Base-by-base conservation (phyloP, 2,888 invertebrate genomes). In the Noctua janthe region DNA sequence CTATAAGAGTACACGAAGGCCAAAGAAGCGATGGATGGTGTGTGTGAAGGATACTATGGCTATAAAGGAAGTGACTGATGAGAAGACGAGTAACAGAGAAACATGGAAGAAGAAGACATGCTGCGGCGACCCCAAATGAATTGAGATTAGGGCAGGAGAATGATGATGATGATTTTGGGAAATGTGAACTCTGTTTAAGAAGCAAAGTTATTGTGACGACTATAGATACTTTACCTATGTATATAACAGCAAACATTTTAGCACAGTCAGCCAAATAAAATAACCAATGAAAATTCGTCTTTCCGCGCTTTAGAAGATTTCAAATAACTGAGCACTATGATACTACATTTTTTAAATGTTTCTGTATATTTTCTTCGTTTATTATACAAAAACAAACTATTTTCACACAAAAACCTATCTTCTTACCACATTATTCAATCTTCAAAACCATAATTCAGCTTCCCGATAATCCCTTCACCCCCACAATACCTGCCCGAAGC, bases 401-500 rank as follows among this genome's bases (percentile, higher is more conserved):
- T 56, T 56, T 39, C 51, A 4, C 35, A 47, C 47, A 62, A 69
- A 81, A 77, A 11, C n/a, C 5, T 62, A 78, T 56, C 23, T 62
- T 49, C 47, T 39, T 6, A 39, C 43, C 17, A 67, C 70, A 71
- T 49, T 72, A 62, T 84, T 81, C 39, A 71, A 59, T 75, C 67
- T 69, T 13, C 49, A 2, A 13, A 59, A 67, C 2, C 76, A 77
- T 83, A 66, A 78, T 70, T 74, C 59, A 77, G 39, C 64, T 23
- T 13, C 17, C 39, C 56, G 87, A 80, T 89, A 89, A 89, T 82
- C 75, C 72, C 10, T 29, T 17, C 29, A 35, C 20, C n/a, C 64
- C 29, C 39, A 80, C 87, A 87, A 81, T 76, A 87, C 86, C 85
- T 88, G 73, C 54, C 13, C 35, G 82, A n/a, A 77, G 39, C 73